Base-by-base conservation (phyloP, 2,888 invertebrate genomes). In the Magallana nippona region DNA sequence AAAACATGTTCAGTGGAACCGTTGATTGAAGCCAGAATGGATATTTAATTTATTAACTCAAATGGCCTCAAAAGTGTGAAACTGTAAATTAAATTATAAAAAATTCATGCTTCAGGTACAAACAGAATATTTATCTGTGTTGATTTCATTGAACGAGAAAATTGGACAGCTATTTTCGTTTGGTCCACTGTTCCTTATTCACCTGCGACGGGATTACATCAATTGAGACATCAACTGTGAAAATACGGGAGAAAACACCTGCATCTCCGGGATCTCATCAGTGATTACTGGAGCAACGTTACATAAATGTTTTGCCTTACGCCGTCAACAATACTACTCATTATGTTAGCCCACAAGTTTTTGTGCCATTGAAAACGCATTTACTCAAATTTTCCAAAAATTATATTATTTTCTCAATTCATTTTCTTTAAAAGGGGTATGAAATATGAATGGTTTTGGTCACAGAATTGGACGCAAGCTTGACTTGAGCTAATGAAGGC, bases 161-260 rank as follows among this genome's bases (percentile, higher is more conserved):
- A 71, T 71, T 71, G 71, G 71, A 71, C 22, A 32, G 13, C 71
- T 71, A 22, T 19, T 71, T 71, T 71, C 32, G 71, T 71, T 13
- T 71, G 71, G 22, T 27, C 32, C 13, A 32, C 32, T 32, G 15
- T 71, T 71, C 32, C 32, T 71, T 15, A 27, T 71, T 71, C 27
- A 15, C 32, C 71, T 71, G 22, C 22, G 32, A 71, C 15, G 15
- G 71, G 71, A 71, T 71, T 71, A 71, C 27, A 15, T 71, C 32
- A 71, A 71, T 71, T 71, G 32, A 71, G 71, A 71, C 32, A 71
- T 71, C 71, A 71, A 71, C 71, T 71, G 71, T 71, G 71, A 71
- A 71, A 71, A 71, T 27, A 71, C 71, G 19, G 22, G 71, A 32
- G 32, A 71, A 71, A 27, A 71, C 71, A 71, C 71, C 71, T 71